Evolutionary conservation across 2,888 invertebrate species (phyloP), one percentile per base, ranked within the genome.

Genomic region (Synanthedon formicaeformis): DNA sequence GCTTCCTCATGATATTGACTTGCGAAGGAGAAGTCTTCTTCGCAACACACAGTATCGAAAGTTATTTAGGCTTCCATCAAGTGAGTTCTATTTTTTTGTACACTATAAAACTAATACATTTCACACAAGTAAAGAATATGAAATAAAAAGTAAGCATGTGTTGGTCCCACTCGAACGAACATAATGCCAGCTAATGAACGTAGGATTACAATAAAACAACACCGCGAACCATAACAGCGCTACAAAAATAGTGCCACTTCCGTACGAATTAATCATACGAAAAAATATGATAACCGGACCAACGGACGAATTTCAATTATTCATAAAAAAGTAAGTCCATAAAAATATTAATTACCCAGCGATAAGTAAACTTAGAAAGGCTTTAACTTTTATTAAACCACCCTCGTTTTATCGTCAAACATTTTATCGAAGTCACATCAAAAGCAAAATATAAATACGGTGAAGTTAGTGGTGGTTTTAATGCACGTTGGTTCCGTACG

Each of bases 1-100:
- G 99, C 69, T 99, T 99, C 91, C 92, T 99, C 76, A 94, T 99
- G 91, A 98, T 99, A 76, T 91, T 99, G 62, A 98, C 98, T 64
- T 98, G 98, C 87, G 98, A 99, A 78, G 99, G 99, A 58, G 99
- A 99, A 86, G 98, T 99, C 52, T 99, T 99, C 91, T 99, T 98
- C 89, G 98, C 98, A 56, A 98, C 99, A 59, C 96, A 99, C 90
- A 98, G 98, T 86, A 99, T 99, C 81, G 99, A 99, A 90, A 98
- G 96, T 82, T 99, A 98, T 89, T 91, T 99, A 75, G 99, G 99
- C 83, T 99, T 99, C 91, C 99, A 99, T 90, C 99, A 99, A 94
- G 99, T 99, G 89, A 45, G 45, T 45, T 13, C 10, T 4, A 45
- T 34, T 34, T 8, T 16, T 34, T 34, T 8, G 8, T 34, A 10